Conservation (phyloP, 2,113 vertebrate species). For the Hydropotes inermis region DNA sequence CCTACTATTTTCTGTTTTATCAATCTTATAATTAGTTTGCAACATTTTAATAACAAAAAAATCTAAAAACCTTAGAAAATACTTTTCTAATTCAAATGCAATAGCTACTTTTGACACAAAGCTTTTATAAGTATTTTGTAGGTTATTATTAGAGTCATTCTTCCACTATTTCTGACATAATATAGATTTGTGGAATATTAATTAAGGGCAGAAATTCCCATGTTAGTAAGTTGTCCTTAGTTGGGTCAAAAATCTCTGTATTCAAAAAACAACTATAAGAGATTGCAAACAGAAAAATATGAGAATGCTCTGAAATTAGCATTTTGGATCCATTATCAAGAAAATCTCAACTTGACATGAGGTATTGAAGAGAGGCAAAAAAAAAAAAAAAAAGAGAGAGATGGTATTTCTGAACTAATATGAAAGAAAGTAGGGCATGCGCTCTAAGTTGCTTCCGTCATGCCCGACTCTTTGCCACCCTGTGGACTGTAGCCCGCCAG, state of each 20-base stretch:
- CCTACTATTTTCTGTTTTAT: not conserved
- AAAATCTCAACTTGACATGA: not conserved
- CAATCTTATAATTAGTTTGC: not conserved
- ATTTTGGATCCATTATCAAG: not conserved
- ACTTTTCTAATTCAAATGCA: not conserved
- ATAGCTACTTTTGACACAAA: not conserved
- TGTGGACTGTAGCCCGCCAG: not conserved
- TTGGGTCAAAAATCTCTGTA: not conserved
- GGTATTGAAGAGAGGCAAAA: not conserved
- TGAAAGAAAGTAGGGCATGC: not conserved
- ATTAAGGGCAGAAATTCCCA: not conserved
- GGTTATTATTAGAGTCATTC: not conserved
- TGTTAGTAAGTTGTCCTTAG: not conserved
- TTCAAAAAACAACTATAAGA: not conserved
- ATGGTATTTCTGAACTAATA: not conserved
- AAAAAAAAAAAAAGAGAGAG: not conserved
- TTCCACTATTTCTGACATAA: not conserved
- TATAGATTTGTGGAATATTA: not conserved
- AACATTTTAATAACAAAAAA: slow-evolving; percentile 24
- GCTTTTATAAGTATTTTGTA: not conserved
- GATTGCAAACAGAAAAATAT: not conserved
- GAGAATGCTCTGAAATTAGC: not conserved
- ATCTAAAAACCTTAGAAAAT: not conserved
- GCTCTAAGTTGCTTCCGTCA: not conserved
- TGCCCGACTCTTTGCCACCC: accelerated